Evolutionary conservation across 2,888 invertebrate genomes (phyloP), one percentile per base, ranked within the genome.

Genomic region (Drosophila acutilabella): DNA sequence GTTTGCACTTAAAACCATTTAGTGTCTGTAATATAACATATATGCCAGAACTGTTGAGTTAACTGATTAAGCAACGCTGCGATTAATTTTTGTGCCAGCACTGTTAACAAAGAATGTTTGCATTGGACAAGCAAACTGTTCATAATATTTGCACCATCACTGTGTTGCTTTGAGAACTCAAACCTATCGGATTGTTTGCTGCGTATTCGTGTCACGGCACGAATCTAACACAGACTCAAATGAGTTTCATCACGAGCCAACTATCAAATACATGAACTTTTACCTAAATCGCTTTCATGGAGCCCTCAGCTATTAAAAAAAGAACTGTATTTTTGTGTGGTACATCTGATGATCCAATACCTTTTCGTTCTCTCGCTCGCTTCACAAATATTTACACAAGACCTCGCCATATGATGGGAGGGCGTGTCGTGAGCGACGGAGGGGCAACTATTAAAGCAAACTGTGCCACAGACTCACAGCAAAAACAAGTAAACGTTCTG

Each of bases 331-430:
- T 76, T 68, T 48, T 70, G 74, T 87, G 30, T 30, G 30, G 67
- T 66, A 83, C 87, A 81, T 81, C 81, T 80, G 87, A 52, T 57
- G 78, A 74, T 81, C 67, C 78, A 83, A 80, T 59, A 76, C 60
- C 72, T 45, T 52, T 44, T 33, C 44, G 10, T 64, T 58, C 57
- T 77, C 73, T 66, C 54, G 23, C 51, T 38, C 26, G 52, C 47
- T 69, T 65, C 30, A 77, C 87, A 82, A 88, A 82, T 82, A 86
- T 82, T 88, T 82, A 83, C 64, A 82, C 68, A 80, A 71, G 30
- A 48, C 30, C 41, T 56, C 47, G 38, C 44, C 41, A 62, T 64
- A 59, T 66, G 66, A 53, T 65, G 72, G 59, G 23, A 36, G 18
- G 10, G 33, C 2, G 6, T 30, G 30, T 30, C 30, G 26, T 4